Evolutionary conservation across 2,797 vertebrate species (phyloP).

Genomic region (Distichodus sexfasciatus): DNA sequence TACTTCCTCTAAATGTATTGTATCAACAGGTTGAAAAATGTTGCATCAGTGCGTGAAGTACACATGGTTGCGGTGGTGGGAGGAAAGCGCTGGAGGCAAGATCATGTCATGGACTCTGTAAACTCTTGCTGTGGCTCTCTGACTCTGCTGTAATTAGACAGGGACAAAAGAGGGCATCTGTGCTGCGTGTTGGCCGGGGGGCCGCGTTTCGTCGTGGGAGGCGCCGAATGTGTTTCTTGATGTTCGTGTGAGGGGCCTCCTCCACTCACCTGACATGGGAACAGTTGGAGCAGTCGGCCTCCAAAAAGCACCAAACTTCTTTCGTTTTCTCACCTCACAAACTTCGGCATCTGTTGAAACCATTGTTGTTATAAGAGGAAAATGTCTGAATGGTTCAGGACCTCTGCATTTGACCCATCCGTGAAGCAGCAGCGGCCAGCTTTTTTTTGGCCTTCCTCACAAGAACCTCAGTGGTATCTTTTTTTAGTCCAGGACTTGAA

Average conservation of each 20-base stretch:
- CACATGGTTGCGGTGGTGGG: neutral
- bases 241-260: slow-evolving; percentile 48
- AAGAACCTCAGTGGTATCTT: no score
- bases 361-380: no score
- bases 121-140: slow-evolving; percentile 19
- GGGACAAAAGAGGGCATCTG: slow-evolving; percentile 67
- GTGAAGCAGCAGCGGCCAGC: no score
- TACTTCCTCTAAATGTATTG: no score
- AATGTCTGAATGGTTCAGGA: no score
- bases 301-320: slow-evolving; percentile 27
- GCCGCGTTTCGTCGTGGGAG: slow-evolving; percentile 58
- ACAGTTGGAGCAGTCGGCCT: slow-evolving; percentile 27
- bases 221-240: slow-evolving; percentile 56
- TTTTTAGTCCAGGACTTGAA: no score
- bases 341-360: no score
- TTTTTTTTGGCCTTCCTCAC: no score
- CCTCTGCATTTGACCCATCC: no score
- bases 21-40: slow-evolving; percentile 11
- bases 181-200: slow-evolving; percentile 52
- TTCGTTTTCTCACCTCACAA: slow-evolving; percentile 23
- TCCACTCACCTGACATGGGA: slow-evolving; percentile 45
- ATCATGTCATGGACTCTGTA: slow-evolving; percentile 15
- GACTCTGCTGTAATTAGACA: slow-evolving; percentile 64
- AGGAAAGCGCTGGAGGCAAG: slow-evolving; percentile 29
- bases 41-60: slow-evolving; percentile 13